Conservation (phyloP, 2,113 vertebrate species). For the Cisticola juncidis region DNA sequence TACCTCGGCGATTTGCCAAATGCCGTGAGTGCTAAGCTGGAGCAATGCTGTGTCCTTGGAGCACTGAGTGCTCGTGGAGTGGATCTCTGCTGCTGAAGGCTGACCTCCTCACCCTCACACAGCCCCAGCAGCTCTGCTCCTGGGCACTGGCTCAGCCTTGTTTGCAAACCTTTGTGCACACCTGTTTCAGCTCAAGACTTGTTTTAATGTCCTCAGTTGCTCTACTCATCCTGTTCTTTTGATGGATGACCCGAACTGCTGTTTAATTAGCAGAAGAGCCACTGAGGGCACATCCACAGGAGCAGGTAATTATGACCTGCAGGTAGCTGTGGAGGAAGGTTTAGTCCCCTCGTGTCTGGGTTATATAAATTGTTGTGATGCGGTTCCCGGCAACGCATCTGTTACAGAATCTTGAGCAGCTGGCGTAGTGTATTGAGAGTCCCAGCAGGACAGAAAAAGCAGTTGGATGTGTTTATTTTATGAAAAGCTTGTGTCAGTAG, state of each 20-base stretch:
- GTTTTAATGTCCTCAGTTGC: neutral
- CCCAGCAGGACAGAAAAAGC: conserved; percentile 9
- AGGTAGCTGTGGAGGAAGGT: neutral
- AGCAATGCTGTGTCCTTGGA: rapidly evolving
- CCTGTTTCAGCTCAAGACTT: neutral
- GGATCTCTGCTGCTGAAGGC: neutral
- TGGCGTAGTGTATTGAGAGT: neutral
- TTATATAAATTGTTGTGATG: conserved; percentile 27
- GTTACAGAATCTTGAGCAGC: conserved; percentile 29
- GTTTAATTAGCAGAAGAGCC: conserved; percentile 22
- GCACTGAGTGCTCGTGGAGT: neutral
- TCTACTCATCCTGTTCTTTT: neutral
- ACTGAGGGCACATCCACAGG: neutral
- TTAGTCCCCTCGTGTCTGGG: neutral
- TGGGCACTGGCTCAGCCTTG: neutral
- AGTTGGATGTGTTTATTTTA: neutral
- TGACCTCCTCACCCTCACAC: neutral
- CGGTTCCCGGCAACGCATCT: neutral
- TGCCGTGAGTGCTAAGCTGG: rapidly evolving
- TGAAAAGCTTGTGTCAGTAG: neutral
- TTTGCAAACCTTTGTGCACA: neutral
- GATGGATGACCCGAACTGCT: neutral
- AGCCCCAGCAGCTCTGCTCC: neutral
- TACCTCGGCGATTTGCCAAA: neutral
- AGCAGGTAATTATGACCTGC: conserved; percentile 1